Evolutionary conservation across 2,888 invertebrate genomes (phyloP).

Genomic region (Aethes cnicana): DNA sequence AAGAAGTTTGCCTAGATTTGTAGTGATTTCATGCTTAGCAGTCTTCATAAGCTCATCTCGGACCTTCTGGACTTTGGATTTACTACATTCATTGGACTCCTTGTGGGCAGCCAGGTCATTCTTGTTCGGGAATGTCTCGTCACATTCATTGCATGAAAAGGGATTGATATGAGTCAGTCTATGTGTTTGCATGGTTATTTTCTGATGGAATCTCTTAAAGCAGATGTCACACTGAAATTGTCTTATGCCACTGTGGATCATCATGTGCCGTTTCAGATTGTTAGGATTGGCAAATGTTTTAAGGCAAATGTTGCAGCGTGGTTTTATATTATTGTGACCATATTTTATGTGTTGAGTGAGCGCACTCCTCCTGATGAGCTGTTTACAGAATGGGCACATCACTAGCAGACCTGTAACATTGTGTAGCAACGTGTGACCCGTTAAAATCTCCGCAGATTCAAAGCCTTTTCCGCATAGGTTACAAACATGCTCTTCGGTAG

Average conservation of each 20-base stretch:
- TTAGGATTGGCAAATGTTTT: conserved; percentile 78
- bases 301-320: conserved; percentile 63
- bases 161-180: conserved; percentile 68
- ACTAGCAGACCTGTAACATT: conserved; percentile 57
- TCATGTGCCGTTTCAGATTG: conserved; percentile 76
- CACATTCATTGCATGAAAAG: conserved; percentile 64
- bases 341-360: conserved; percentile 77
- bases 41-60: conserved; percentile 72
- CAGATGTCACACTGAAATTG: conserved; percentile 78
- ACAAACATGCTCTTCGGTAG: conserved; percentile 65
- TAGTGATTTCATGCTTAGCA: conserved; percentile 69
- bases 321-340: conserved; percentile 69
- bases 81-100: conserved; percentile 54
- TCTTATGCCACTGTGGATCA: conserved; percentile 70
- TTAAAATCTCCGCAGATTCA: conserved; percentile 70
- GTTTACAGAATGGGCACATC: conserved; percentile 70
- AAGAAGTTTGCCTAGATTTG: conserved; percentile 63
- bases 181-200: conserved; percentile 78
- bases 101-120: conserved; percentile 51
- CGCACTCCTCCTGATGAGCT: conserved; percentile 61
- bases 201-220: conserved; percentile 71
- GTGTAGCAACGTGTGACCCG: conserved; percentile 73
- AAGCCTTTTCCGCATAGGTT: conserved; percentile 74
- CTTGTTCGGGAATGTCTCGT: conserved; percentile 58
- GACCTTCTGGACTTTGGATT: conserved; percentile 57